phyloP scores from a whole-genome alignment of 1,140 invertebrate species.

The Drosophila sucinea region DNA sequence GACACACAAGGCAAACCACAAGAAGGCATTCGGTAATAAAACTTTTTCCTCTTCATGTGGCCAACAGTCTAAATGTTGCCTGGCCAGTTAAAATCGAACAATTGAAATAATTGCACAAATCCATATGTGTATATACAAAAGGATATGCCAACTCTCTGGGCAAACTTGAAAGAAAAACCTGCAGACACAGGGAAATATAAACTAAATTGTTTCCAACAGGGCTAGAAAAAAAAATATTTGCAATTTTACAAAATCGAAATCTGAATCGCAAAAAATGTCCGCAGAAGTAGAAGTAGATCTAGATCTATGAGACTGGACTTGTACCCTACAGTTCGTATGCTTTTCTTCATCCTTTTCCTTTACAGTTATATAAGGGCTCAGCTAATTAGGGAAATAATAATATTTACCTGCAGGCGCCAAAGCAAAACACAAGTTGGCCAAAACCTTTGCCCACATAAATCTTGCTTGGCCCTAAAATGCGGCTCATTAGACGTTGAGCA shows the following conservation, averaged over 20 bases:
- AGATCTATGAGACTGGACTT: too few relatives aligned
- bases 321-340: too few relatives aligned
- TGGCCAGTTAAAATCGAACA: slow-evolving; percentile 42
- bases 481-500: slow-evolving; percentile 41
- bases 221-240: too few relatives aligned
- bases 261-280: too few relatives aligned
- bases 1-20: slow-evolving; percentile 39
- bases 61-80: slow-evolving; percentile 11
- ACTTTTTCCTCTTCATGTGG: slow-evolving; percentile 29
- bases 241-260: too few relatives aligned
- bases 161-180: too few relatives aligned
- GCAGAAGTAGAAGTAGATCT: too few relatives aligned
- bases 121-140: neutral
- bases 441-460: slow-evolving; percentile 41
- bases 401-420: slow-evolving; percentile 46
- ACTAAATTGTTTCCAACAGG: too few relatives aligned
- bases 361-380: neutral
- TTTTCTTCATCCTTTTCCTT: too few relatives aligned
- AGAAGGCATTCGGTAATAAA: slow-evolving; percentile 35
- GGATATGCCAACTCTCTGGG: too few relatives aligned
- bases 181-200: too few relatives aligned
- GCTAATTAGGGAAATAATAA: slow-evolving; percentile 64
- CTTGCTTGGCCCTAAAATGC: slow-evolving; percentile 8
- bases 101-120: slow-evolving; percentile 60
- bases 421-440: slow-evolving; percentile 1